A percentile compares a stretch with the other conserved stretches of the same genome.
Conservation (phyloP, 2,888 invertebrate genomes). For the Argyra leucocephala region DNA sequence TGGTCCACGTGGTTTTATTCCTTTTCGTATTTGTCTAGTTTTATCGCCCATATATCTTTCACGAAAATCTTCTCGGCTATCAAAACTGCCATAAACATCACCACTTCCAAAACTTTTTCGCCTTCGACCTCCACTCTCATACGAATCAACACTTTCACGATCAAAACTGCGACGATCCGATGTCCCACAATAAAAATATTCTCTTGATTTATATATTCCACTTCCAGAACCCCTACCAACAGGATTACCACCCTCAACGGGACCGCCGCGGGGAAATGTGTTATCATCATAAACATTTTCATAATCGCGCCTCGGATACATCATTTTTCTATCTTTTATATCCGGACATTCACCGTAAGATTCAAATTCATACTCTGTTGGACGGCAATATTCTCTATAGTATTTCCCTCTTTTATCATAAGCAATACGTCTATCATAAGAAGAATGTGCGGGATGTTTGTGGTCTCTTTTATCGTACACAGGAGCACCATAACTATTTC, state of each 20-base stretch:
- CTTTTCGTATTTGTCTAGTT: constrained; percentile 39
- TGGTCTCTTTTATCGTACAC: constrained; percentile 42
- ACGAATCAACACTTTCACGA: constrained; percentile 42
- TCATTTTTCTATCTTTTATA: constrained; percentile 26
- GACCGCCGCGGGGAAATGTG: constrained; percentile 20
- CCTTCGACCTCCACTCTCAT: constrained; percentile 37
- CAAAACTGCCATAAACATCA: constrained; percentile 42
- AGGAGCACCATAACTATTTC: constrained; percentile 42
- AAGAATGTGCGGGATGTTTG: constrained; percentile 26
- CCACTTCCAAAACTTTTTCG: constrained; percentile 43
- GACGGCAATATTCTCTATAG: constrained; percentile 40
- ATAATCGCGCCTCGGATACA: constrained; percentile 32
- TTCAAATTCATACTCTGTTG: constrained; percentile 36
- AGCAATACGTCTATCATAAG: constrained; percentile 33
- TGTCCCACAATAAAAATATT: constrained; percentile 34
- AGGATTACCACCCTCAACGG: neutral
- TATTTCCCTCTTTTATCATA: constrained; percentile 38
- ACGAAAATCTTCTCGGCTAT: constrained; percentile 42
- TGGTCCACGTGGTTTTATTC: constrained; percentile 33
- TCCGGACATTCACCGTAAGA: constrained; percentile 31
- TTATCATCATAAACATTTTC: constrained; percentile 41
- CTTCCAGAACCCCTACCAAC: constrained; percentile 11
- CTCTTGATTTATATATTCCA: constrained; percentile 30
- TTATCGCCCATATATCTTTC: constrained; percentile 40
- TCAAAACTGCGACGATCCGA: constrained; percentile 42